Base-by-base conservation (phyloP, 2,888 invertebrate species). In the Saturnia pavonia region DNA sequence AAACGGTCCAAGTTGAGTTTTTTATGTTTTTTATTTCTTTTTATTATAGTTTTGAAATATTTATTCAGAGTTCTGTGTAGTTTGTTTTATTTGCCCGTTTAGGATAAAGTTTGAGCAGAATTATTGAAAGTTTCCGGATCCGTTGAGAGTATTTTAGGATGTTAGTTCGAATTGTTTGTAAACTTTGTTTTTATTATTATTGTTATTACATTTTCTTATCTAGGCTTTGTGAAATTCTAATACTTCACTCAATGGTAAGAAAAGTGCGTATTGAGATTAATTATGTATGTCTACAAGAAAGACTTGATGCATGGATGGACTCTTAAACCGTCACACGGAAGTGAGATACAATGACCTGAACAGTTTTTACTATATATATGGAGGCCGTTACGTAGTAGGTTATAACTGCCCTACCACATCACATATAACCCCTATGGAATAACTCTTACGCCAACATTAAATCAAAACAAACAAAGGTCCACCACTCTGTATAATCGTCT, bases 1-100 rank as follows among this genome's bases (percentile, higher is more conserved):
- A 74, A 77, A 79, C 74, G 75, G 73, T 73, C 75, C 72, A 76
- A 78, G 80, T 79, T 78, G 74, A 77, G 76, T 75, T 78, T 81
- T n/a, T 81, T 73, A 70, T 68, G 54, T 70, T 74, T 75, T 78
- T 75, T 75, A 76, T 78, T 76, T 74, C 74, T 73, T 74, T 75
- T 75, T 65, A 65, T 75, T 75, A 76, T 76, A 76, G 68, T 71
- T 71, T 71, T 71, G 48, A 66, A 71, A 68, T 68, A 63, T 71
- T 68, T 69, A 68, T 65, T 65, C 68, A 63, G 42, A n/a, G 67
- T 54, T 34, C 54, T 57, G 19, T 40, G 67, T 70, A 22, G 57
- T 54, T 69, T n/a, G 51, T 57, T 69, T 19, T 68, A 48, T 48
- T 27, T 27, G 57, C 8, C 34, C 11, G 48, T 22, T 68, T 40